A percentile compares a stretch with the other conserved stretches of the same genome.
Conservation (phyloP, 2,888 invertebrate species). For the Drosophila koepferae region DNA sequence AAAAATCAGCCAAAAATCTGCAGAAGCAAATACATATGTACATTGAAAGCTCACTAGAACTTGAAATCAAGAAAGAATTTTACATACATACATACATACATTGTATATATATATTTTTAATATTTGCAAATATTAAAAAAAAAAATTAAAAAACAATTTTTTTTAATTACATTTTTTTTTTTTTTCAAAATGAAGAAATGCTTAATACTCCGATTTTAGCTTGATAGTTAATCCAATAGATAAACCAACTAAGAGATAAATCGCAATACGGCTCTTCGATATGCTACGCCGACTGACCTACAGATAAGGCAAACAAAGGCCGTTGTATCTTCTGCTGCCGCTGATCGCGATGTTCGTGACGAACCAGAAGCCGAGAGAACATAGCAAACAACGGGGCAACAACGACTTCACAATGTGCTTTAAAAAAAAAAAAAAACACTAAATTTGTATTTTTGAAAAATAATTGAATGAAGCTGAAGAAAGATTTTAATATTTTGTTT, state of each 20-base stretch:
- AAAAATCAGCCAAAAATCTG: neutral
- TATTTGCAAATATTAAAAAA: neutral
- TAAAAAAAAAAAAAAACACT: neutral
- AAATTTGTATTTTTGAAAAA: too few relatives aligned
- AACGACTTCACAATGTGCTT: conserved; percentile 4
- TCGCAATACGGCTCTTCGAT: conserved; percentile 14
- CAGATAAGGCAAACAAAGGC: conserved; percentile 46
- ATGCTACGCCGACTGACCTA: conserved; percentile 38
- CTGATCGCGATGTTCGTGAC: conserved; percentile 19
- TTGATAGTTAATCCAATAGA: conserved; percentile 20
- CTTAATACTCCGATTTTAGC: neutral
- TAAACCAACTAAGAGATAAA: conserved; percentile 19
- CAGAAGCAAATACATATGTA: neutral
- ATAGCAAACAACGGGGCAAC: neutral
- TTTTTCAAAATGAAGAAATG: conserved; percentile 24
- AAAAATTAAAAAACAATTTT: neutral
- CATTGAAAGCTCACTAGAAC: neutral
- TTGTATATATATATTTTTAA: neutral
- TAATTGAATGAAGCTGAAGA: too few relatives aligned
- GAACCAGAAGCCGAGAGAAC: conserved; percentile 8
- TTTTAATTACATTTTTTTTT: neutral
- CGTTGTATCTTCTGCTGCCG: conserved; percentile 30
- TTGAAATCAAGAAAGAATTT: neutral
- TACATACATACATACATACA: too few relatives aligned
- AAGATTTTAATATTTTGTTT: too few relatives aligned